Evolutionary conservation across 2,888 invertebrate species (phyloP).

Genomic region (Listrodromus nycthemerus): DNA sequence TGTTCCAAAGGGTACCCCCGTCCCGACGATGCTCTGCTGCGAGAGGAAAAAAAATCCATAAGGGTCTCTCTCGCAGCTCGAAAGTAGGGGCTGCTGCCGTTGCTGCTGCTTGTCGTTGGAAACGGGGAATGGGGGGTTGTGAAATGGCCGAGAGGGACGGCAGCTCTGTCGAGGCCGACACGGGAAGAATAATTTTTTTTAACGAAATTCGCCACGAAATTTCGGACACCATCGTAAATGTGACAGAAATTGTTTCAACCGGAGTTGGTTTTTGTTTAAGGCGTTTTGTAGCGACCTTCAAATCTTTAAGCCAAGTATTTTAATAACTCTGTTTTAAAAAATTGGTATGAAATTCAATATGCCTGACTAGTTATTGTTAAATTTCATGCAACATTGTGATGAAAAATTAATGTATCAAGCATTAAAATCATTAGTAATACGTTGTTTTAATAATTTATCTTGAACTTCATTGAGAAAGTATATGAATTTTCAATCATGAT

Average conservation of each 20-base stretch:
- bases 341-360: too few relatives aligned
- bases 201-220: slow-evolving; percentile 57
- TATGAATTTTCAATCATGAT: neutral
- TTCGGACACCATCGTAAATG: slow-evolving; percentile 61
- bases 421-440: too few relatives aligned
- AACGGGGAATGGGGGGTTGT: slow-evolving; percentile 64
- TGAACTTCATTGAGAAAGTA: neutral
- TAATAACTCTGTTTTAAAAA: neutral
- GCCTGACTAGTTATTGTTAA: too few relatives aligned
- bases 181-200: slow-evolving; percentile 74
- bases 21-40: slow-evolving; percentile 65
- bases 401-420: too few relatives aligned
- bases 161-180: slow-evolving; percentile 70
- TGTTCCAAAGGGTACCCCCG: slow-evolving; percentile 75
- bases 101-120: slow-evolving; percentile 67
- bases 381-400: too few relatives aligned
- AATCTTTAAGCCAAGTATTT: neutral
- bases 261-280: neutral
- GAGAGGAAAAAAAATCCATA: slow-evolving; percentile 82
- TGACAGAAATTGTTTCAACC: slow-evolving; percentile 38
- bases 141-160: slow-evolving; percentile 74
- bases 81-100: slow-evolving; percentile 69
- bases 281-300: neutral
- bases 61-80: slow-evolving; percentile 75
- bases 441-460: too few relatives aligned